A percentile compares a stretch with the other conserved stretches of the same genome.
Evolutionary conservation across 2,797 vertebrate species (phyloP).

Genomic region (Buphagus erythrorhynchus): DNA sequence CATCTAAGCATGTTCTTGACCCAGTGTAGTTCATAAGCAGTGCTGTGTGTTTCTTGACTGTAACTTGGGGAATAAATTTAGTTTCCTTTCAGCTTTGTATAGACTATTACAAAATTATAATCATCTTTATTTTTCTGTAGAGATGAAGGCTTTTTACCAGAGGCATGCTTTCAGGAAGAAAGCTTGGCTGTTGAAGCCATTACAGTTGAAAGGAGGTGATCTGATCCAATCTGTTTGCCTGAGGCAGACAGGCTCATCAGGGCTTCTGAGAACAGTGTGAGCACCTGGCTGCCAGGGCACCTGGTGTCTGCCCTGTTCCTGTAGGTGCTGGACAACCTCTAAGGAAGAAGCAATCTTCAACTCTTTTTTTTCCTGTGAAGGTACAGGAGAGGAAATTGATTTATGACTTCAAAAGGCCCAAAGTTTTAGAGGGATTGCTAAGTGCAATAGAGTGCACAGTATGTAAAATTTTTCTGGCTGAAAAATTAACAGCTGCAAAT

Average conservation of each 20-base stretch:
- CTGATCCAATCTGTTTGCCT: not conserved
- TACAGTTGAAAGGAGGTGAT: not conserved
- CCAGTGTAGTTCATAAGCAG: not conserved
- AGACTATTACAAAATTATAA: not conserved
- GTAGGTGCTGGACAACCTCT: not conserved
- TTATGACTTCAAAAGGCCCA: not conserved
- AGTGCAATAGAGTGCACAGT: not conserved
- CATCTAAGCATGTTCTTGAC: accelerated
- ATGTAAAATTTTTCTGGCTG: not conserved
- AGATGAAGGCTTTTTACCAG: not conserved
- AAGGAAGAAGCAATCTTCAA: not conserved
- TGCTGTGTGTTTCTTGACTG: not conserved
- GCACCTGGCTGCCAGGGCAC: not conserved
- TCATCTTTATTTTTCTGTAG: not conserved
- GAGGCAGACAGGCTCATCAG: not conserved
- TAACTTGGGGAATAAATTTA: not conserved
- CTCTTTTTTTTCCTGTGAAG: not conserved
- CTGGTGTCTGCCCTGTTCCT: not conserved
- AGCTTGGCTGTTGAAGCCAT: not conserved
- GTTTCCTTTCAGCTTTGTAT: not conserved
- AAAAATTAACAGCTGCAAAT: not conserved
- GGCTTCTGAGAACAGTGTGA: not conserved
- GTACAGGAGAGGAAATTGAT: not conserved
- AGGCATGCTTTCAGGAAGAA: not conserved
- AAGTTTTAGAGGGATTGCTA: not conserved